Evolutionary conservation across 2,888 invertebrate species (phyloP), one percentile per base, ranked within the genome.

Genomic region (Adelognathus sp.): DNA sequence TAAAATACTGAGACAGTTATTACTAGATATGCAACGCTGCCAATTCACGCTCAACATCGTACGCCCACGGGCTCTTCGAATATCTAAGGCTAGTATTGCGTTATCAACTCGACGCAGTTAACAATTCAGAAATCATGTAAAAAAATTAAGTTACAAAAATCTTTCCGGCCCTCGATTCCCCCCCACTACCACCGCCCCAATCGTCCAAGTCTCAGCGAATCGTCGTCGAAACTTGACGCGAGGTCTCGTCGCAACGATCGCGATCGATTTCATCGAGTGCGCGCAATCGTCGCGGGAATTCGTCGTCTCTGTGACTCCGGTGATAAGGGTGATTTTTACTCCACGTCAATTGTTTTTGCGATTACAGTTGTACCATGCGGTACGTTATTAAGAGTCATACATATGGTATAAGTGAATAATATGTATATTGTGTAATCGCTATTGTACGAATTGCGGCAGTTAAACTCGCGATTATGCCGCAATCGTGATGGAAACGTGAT

Each of bases 1-100:
- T 82, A 84, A 84, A 85, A 85, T 84, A 84, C 84, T 84, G 81
- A 75, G 80, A 81, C 67, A 78, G 80, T 82, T 79, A 77, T 77
- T 76, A 82, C 78, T 78, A 78, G 80, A 84, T 83, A 81, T 79
- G 78, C 76, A 80, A 81, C 76, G 81, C 70, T 76, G 72, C 76
- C 67, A n/a, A n/a, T 79, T 77, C 79, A 69, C 76, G 66, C 63
- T 77, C 75, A 69, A 80, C 72, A 76, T 79, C 73, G 73, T 78
- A 79, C 81, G 82, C 75, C 69, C 79, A 81, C 79, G 83, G 69
- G 39, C 29, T 63, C 18, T 52, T 39, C 29, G 81, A 67, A 82
- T 54, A 69, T 81, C 76, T 70, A 77, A 73, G 76, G 67, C 78
- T 71, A 78, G 78, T 72, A 77, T 78, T 75, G 76, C 81, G 73